Evolutionary conservation across 1,140 invertebrate species (phyloP), one percentile per base, ranked within the genome.

Genomic region (Paraescarpia echinospica): DNA sequence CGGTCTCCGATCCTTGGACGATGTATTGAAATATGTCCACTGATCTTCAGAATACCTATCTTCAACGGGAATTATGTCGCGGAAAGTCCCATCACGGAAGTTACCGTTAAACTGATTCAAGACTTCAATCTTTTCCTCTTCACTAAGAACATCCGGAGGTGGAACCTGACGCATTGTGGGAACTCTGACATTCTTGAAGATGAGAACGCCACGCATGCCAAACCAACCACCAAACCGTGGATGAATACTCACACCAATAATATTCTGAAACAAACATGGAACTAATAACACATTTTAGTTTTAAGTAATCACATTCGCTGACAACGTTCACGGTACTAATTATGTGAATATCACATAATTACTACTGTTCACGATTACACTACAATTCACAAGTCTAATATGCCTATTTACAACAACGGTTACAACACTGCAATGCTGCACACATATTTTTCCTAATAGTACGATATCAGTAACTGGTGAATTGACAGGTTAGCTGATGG

Each of bases 161-260:
- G 91, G 91, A 77, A 89, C 93, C 89, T 93, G 92, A 1, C 89
- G 34, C 0, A 97, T 93, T 59, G 95, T 93, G 27, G 96, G 94
- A 92, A 94, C 94, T n/a, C 93, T 90, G 27, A 96, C 33, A 51
- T 96, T 94, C 92, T 95, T 95, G 93, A 97, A 96, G 35, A 97
- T 95, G 12, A 97, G 91, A 34, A 97, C 96, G 27, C 96, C 96
- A 90, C 97, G 93, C n/a, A 97, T 93, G 2, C 96, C 97, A 96
- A 97, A 97, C 97, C 97, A 97, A 33, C 97, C 97, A 91, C 97
- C 96, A 95, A 96, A 97, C 59, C 94, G 95, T 9, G 97, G 97
- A 95, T 97, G 97, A 92, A 97, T 94, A 91, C 96, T 96, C 2
- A 97, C 96, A 6, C 97, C 97, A 95, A 94, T 96, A 8, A 97